Evolutionary conservation across 2,888 invertebrate species (phyloP), one percentile per base, ranked within the genome.

Genomic region (Pegoplata infirma): DNA sequence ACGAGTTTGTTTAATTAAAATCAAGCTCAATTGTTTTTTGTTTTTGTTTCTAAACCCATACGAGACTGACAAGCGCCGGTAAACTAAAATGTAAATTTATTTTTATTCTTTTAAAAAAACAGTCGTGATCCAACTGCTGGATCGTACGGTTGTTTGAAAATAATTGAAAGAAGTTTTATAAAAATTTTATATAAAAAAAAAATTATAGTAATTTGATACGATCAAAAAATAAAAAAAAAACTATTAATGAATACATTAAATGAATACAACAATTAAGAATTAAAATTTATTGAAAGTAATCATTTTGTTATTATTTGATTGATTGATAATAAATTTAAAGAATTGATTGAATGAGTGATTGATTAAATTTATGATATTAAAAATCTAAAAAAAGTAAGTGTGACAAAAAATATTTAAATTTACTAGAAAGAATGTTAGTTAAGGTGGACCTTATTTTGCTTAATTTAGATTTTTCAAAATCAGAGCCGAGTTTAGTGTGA

Each of bases 1-100:
- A 63, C 74, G 55, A 72, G 66, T 73, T 73, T 71, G 71, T 46
- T 69, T 51, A 79, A 79, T 67, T 75, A 67, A 79, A 71, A 58
- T 25, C 40, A 49, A 63, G 25, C 74, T 74, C 55, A 68, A 63
- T 63, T n/a, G n/a, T n/a, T n/a, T n/a, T n/a, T n/a, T n/a, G n/a
- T n/a, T n/a, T n/a, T n/a, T n/a, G n/a, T n/a, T n/a, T 68, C 58
- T 58, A 74, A 69, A 63, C 61, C 56, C 44, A 63, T 17, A 23
- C 51, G 36, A 61, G 32, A 32, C 55, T 67, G 25, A 59, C 44
- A 66, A 67, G 61, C 64, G 75, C 74, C 71, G 75, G 66, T 44
- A 71, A 71, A 66, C 28, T 59, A 61, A 44, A 69, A 63, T 49
- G 36, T 58, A 61, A 49, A 71, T 56, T 44, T 63, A 56, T 72